Conservation (phyloP, 2,888 invertebrate species). For the Tillus elongatus region DNA sequence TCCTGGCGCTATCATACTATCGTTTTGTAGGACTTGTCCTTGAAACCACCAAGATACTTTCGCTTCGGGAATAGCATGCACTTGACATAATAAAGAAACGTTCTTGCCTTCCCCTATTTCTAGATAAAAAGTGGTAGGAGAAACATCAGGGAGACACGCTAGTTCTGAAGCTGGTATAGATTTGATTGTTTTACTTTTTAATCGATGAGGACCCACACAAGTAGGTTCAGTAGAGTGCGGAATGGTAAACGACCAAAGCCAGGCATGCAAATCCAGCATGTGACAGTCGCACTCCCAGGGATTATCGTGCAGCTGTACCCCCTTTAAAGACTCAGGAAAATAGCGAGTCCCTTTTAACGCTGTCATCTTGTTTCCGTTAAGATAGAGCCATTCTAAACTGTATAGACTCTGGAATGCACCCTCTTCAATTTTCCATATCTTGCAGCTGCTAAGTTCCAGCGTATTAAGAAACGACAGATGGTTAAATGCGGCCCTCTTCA, state of each 20-base stretch:
- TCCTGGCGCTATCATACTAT: slow-evolving; percentile 56
- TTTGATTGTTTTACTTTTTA: slow-evolving; percentile 59
- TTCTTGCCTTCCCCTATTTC: slow-evolving; percentile 74
- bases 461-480: slow-evolving; percentile 67
- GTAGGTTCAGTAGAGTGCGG: slow-evolving; percentile 71
- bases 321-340: slow-evolving; percentile 68
- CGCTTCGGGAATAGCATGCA: slow-evolving; percentile 71
- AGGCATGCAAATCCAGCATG: slow-evolving; percentile 64
- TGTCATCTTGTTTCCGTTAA: slow-evolving; percentile 73
- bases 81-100: slow-evolving; percentile 68
- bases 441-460: slow-evolving; percentile 73
- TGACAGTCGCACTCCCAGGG: slow-evolving; percentile 85
- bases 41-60: slow-evolving; percentile 74
- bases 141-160: slow-evolving; percentile 71
- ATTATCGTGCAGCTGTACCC: slow-evolving; percentile 75
- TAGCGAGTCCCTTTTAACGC: slow-evolving; percentile 56
- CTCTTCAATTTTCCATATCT: slow-evolving; percentile 65
- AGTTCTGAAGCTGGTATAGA: slow-evolving; percentile 59
- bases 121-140: slow-evolving; percentile 61
- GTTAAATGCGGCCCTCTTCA: slow-evolving; percentile 64
- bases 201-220: slow-evolving; percentile 61
- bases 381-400: slow-evolving; percentile 73
- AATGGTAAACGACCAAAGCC: slow-evolving; percentile 68
- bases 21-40: slow-evolving; percentile 68
- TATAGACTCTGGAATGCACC: slow-evolving; percentile 74